Percentiles rank a stretch among this genome's conserved stretches.
Evolutionary conservation across 64 coral and sea anemone species (phyloP).

Genomic region (Acropora yongei): DNA sequence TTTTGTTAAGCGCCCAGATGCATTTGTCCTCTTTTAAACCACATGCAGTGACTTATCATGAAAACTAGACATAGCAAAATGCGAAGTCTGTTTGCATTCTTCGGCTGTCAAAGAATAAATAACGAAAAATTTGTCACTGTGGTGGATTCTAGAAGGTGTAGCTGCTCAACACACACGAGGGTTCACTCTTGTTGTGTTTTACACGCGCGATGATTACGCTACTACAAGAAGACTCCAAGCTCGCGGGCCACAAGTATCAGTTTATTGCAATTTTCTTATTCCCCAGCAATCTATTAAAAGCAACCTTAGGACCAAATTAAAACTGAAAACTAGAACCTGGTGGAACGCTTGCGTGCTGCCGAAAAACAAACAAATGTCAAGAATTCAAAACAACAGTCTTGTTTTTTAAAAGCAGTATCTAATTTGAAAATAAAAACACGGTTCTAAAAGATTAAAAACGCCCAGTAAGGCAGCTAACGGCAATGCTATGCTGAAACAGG

Average conservation of each 20-base stretch:
- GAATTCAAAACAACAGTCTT: neutral
- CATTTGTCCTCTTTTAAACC: neutral
- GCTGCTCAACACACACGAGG: too few species aligned
- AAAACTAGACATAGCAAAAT: neutral
- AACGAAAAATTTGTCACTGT: neutral
- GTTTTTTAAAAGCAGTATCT: neutral
- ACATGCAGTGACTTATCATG: neutral
- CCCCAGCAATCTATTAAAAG: too few species aligned
- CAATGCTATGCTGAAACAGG: neutral
- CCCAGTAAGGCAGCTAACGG: neutral
- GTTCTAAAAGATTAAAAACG: neutral
- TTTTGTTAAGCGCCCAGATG: neutral
- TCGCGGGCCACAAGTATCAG: too few species aligned
- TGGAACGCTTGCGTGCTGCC: neutral
- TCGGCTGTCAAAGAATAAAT: neutral
- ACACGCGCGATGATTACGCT: too few species aligned
- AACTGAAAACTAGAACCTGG: neutral
- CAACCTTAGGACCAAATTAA: too few species aligned
- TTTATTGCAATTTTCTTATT: too few species aligned
- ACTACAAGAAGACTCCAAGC: too few species aligned
- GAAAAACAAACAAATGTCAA: neutral
- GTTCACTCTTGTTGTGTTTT: neutral
- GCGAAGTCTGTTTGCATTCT: neutral
- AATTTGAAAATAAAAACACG: neutral
- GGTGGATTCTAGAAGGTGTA: neutral